Evolutionary conservation across 2,797 vertebrate species (phyloP), one percentile per base, ranked within the genome.

Genomic region (Mormyrus hasselquistii): DNA sequence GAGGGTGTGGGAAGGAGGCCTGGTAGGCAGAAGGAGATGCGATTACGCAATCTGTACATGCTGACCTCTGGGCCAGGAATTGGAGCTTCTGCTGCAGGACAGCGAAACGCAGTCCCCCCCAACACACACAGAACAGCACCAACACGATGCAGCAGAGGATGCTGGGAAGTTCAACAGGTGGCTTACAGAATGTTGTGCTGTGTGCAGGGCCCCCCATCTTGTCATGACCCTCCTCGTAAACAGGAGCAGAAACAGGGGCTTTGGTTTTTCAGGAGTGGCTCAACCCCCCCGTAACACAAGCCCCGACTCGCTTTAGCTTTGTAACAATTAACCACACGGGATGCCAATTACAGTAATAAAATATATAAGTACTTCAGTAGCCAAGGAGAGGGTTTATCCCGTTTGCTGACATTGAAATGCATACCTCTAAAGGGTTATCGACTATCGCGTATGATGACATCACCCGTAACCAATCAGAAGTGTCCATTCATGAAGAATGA

Each of bases 341-440:
- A 90, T 86, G 89, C 92, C 93, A 92, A 94, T 92, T 92, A 93
- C 92, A 90, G 89, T 92, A 92, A 93, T 95, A 93, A 90, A 91
- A 90, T 25, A 41, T 83, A 89, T 88, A 90, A 92, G 89, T 92
- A 92, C 92, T 93, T 93, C 93, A 92, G 92, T 91, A 92, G 93
- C 93, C 91, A 79, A 16, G 73, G 16, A 90, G 91, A 91, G 90
- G 86, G 89, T 84, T 91, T 90, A 79, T 44, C 91, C 89, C 91
- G 90, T 90, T 44, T 53, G 94, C 92, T 94, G 93, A 95, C 92
- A 92, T 93, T 95, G 95, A 96, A 95, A 94, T 41, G 79, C 90
- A 86, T 86, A 93, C 91, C 91, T 93, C 93, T 95, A 94, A 96
- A 95, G 95, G 95, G 95, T 94, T 95, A 95, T 95, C 93, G 95